Conservation (phyloP, 1,140 invertebrate species). For the Armadillidium nasatum region DNA sequence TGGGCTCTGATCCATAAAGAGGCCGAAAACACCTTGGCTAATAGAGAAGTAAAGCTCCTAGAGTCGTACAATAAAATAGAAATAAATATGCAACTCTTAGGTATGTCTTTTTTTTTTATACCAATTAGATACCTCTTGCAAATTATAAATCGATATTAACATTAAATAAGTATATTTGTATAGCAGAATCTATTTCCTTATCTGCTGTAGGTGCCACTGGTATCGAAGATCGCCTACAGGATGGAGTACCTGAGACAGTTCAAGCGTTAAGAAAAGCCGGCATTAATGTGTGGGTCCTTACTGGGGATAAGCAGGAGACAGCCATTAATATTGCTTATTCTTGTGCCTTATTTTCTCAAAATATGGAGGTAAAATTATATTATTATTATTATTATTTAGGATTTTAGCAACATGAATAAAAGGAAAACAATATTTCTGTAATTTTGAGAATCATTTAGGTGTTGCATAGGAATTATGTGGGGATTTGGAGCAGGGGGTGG, state of each 20-base stretch:
- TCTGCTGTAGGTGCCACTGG: constrained; percentile 66
- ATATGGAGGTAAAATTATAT: constrained; percentile 65
- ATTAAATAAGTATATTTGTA: too few relatives aligned
- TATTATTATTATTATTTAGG: background rate
- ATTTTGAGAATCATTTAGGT: too few relatives aligned
- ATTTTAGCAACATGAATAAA: too few relatives aligned
- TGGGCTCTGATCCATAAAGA: constrained; percentile 71
- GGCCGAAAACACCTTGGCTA: constrained; percentile 63
- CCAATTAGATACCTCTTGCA: constrained; percentile 50
- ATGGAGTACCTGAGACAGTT: constrained; percentile 85
- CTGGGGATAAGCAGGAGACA: constrained; percentile 96
- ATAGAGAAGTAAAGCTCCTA: constrained; percentile 68
- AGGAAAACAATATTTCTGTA: too few relatives aligned
- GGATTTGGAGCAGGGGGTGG: too few relatives aligned
- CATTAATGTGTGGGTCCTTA: constrained; percentile 92
- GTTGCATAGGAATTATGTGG: too few relatives aligned
- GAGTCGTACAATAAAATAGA: constrained; percentile 78
- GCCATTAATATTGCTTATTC: constrained; percentile 95
- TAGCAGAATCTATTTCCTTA: too few relatives aligned
- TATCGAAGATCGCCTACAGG: constrained; percentile 89
- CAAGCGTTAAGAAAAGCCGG: constrained; percentile 74
- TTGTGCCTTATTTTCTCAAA: constrained; percentile 79
- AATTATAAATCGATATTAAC: background rate
- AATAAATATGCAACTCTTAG: constrained; percentile 66
- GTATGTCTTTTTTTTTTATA: constrained; percentile 30